These are phyloP conservation scores for Threskiornis aethiopicus DNA, from an alignment of 2,797 vertebrate species.

Conservation along the genomic window DNA sequence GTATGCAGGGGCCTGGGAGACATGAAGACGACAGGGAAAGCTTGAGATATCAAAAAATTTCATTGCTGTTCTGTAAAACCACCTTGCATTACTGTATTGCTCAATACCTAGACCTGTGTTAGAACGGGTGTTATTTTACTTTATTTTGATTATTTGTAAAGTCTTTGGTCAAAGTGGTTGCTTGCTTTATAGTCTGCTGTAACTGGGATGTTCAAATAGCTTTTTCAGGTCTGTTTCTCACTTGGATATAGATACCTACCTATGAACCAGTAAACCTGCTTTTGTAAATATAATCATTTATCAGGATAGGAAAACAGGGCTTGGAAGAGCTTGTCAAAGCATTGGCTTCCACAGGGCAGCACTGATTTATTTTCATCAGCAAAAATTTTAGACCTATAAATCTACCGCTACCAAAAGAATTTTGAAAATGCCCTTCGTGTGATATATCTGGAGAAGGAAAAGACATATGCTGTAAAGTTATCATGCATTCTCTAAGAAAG, in stretches of 20 bases:
- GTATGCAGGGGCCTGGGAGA: background rate
- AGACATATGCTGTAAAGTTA: rapidly evolving
- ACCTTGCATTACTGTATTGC: background rate
- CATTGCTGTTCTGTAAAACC: background rate
- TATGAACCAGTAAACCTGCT: background rate
- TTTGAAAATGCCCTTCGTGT: background rate
- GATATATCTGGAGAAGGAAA: background rate
- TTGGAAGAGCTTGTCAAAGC: background rate
- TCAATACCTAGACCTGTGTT: background rate
- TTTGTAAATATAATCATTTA: background rate
- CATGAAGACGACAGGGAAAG: background rate
- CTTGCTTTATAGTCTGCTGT: background rate
- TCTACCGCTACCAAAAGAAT: background rate
- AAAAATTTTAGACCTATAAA: background rate
- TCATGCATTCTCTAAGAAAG: background rate
- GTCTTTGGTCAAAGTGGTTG: background rate
- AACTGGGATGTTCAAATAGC: background rate
- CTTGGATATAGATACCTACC: background rate
- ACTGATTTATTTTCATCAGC: background rate
- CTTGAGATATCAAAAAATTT: background rate
- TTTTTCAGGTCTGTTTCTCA: background rate
- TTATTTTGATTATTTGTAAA: background rate
- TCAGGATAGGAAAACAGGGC: background rate
- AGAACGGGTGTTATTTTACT: background rate
- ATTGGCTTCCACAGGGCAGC: background rate